phyloP scores from a whole-genome alignment of 35 echinoderm and acorn worm genomes.

The Ptychodera flava region DNA sequence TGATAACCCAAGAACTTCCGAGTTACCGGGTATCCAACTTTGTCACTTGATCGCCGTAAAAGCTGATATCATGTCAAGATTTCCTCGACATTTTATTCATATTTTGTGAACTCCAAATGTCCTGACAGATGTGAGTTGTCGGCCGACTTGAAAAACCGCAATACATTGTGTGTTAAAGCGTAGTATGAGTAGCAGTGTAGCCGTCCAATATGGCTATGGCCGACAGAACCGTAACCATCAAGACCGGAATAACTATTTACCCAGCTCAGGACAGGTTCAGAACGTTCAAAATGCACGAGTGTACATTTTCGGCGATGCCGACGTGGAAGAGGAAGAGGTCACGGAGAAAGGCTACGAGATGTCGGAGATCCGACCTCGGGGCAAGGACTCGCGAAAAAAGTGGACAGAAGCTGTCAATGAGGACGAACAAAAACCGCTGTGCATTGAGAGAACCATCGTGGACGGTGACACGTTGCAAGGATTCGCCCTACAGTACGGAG shows the following conservation, averaged over 20 bases:
- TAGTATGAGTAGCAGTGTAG: background rate
- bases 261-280: slow-evolving; percentile 52
- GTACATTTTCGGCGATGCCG: slow-evolving; percentile 65
- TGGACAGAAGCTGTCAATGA: slow-evolving; percentile 27
- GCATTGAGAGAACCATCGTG: slow-evolving; percentile 40
- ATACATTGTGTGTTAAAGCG: background rate
- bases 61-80: too few relatives aligned
- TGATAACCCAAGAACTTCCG: too few relatives aligned
- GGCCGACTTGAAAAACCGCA: too few relatives aligned
- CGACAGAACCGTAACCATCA: background rate
- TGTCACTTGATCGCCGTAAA: too few relatives aligned
- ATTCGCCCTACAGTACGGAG: slow-evolving; percentile 51
- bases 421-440: slow-evolving; percentile 19
- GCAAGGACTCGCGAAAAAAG: slow-evolving; percentile 1
- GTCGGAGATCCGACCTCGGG: slow-evolving; percentile 38
- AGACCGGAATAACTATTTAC: slow-evolving; percentile 33
- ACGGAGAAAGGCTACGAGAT: slow-evolving; percentile 30
- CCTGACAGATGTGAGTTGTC: too few relatives aligned
- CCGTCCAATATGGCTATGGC: background rate
- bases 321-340: slow-evolving; percentile 54
- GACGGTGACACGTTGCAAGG: slow-evolving; percentile 38
- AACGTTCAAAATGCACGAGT: slow-evolving; percentile 59
- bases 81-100: too few relatives aligned
- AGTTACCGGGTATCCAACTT: too few relatives aligned
- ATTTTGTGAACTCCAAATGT: too few relatives aligned